These are phyloP conservation scores for Calameuta pallipes DNA, from an alignment of 2,888 invertebrate species.

Conservation along the genomic window DNA sequence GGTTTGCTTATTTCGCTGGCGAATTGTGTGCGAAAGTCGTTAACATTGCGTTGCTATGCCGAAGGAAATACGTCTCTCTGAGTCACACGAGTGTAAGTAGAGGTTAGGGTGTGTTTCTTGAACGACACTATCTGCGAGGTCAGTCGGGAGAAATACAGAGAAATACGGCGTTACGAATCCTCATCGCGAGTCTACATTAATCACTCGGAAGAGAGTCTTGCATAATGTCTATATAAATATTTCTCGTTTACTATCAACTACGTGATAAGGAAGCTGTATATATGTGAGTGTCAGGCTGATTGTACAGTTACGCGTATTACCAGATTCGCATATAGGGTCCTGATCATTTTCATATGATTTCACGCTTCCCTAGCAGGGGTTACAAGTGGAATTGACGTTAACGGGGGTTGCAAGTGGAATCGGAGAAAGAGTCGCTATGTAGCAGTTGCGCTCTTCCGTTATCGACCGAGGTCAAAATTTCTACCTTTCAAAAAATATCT, in stretches of 20 bases:
- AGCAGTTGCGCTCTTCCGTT: not conserved
- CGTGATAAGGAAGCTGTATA: not conserved
- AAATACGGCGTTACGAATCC: not conserved
- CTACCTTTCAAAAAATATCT: not conserved
- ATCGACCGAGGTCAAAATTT: not conserved
- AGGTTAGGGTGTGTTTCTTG: not conserved
- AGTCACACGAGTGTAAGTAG: not conserved
- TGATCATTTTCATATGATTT: not conserved
- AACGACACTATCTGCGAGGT: not conserved
- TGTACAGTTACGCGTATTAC: not conserved
- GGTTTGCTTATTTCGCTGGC: not conserved
- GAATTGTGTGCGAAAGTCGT: not conserved
- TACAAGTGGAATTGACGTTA: not conserved
- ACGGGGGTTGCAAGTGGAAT: not conserved
- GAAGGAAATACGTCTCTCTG: not conserved
- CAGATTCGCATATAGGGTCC: not conserved
- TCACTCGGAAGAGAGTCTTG: not conserved
- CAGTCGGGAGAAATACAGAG: not conserved
- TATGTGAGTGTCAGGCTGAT: not conserved
- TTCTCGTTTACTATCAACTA: not conserved
- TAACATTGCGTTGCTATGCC: not conserved
- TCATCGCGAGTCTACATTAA: no score
- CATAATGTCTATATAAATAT: not conserved
- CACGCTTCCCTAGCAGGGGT: not conserved
- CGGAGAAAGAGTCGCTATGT: not conserved